Evolutionary conservation across 1,140 invertebrate species (phyloP), one percentile per base, ranked within the genome.

Genomic region (Orius laevigatus): DNA sequence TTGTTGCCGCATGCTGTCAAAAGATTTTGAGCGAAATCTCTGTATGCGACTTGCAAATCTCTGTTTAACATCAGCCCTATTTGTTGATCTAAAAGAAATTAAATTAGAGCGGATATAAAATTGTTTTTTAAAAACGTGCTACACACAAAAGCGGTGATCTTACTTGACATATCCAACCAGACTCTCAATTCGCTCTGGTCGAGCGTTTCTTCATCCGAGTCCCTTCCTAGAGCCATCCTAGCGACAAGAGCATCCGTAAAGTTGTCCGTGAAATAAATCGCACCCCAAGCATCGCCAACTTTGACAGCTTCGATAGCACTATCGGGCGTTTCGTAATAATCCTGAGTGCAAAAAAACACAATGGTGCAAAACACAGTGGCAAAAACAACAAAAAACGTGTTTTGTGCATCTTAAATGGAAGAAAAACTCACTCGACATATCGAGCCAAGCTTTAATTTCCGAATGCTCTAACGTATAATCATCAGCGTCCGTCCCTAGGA

Each of bases 151-250:
- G 45, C 36, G 36, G 36, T 38, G 36, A 45, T 45, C 77, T 76
- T 68, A 93, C 89, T 87, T 32, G 89, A 90, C 76, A 89, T 87
- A 59, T 95, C 90, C 64, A 92, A 72, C 58, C 81, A 76, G 1
- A 92, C 74, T 42, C 73, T 63, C 44, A 94, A 72, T 20, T 82
- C 78, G 3, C 86, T 81, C 48, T 72, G 71, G 15, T 75, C 68
- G 12, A 91, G 63, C 1, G 76, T 84, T 55, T 71, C 75, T 19
- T 78, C 70, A 41, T 79, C 76, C 0, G 74, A 73, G 56, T 79
- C 71, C 45, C 74, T 72, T 0, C 81, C 80, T 12, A 76, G 63
- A 9, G 75, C 71, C 53, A 87, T 72, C 11, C 85, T 69, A 2
- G 74, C 70, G 14, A 81, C 70, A 0, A 94, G 65, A 18, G 82